Evolutionary conservation across 2,888 invertebrate genomes (phyloP), one percentile per base, ranked within the genome.

Genomic region (Ecdyonurus torrentis): DNA sequence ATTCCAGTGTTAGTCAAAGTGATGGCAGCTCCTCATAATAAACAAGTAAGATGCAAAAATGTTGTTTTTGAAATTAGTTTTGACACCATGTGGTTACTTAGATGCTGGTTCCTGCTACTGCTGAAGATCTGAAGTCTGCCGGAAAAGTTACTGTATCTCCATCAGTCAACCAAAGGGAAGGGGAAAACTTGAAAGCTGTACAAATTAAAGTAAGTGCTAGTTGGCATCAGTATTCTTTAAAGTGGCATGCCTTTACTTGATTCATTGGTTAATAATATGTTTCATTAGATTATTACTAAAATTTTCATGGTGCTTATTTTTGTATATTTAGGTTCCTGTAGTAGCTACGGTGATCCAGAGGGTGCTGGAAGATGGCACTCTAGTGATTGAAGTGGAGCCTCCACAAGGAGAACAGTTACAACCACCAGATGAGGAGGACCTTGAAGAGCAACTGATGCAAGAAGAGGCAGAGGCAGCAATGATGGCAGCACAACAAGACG

Each of bases 41-140:
- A 80, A 70, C 79, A 81, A 73, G 79, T 79, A 64, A 68, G 66
- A 58, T 55, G 50, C 25, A 23, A 23, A 50, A 18, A n/a, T 2
- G n/a, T 52, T 58, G 50, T 65, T 25, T 23, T 22, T 58, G 55
- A 10, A 15, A 37, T 37, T 37, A 15, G 15, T 15, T 10, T 37
- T 37, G 37, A 5, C 15, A 15, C 5, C 15, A 10, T 10, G 1
- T 23, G 10, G n/a, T 23, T 59, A 24, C 1, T 7, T 15, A 86
- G 82, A 81, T 85, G 79, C 71, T 87, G 67, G 83, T 86, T 7
- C 85, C 86, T 1, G 86, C 86, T 0, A 85, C 85, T 7, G 84
- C 85, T 1, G 85, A 85, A 69, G 86, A 86, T 72, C 74, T 86
- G 52, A 80, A 82, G 70, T 77, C 79, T 64, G 81, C 83, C 50